Evolutionary conservation across 2,113 vertebrate species (phyloP).

Genomic region (Antigone vipio): DNA sequence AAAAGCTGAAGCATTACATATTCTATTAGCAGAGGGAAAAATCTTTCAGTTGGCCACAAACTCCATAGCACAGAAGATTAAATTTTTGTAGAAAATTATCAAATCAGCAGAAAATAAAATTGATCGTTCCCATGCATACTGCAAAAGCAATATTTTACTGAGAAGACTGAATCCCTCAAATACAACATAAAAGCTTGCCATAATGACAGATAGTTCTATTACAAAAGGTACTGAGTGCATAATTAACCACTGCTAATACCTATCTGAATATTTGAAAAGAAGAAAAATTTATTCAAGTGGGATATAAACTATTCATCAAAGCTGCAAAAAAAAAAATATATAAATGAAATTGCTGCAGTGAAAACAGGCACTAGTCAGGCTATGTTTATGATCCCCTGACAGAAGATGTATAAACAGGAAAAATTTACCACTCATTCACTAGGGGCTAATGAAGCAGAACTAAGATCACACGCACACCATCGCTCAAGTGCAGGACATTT

Average conservation of each 20-base stretch:
- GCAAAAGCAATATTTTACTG: conserved; percentile 52
- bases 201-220: conserved; percentile 66
- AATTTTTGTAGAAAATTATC: conserved; percentile 55
- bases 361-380: conserved; percentile 55
- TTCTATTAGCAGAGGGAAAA: neutral
- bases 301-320: conserved; percentile 72
- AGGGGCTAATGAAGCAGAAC: conserved; percentile 76
- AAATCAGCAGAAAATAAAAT: conserved; percentile 68
- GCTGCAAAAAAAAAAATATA: conserved; percentile 31
- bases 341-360: conserved; percentile 55
- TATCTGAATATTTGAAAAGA: conserved; percentile 65
- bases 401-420: conserved; percentile 70
- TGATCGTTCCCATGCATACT: conserved; percentile 24
- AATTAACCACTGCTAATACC: conserved; percentile 69
- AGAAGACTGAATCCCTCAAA: conserved; percentile 43
- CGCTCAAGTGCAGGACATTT: conserved; percentile 53
- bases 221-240: conserved; percentile 61
- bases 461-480: conserved; percentile 66
- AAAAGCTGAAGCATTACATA: conserved; percentile 8
- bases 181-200: conserved; percentile 57
- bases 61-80: conserved; percentile 28
- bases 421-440: conserved; percentile 74
- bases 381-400: conserved; percentile 73
- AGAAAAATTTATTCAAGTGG: conserved; percentile 62
- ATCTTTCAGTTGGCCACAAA: neutral